These are phyloP conservation scores for Ormyrus pomaceus DNA, from an alignment of 2,888 invertebrate genomes.

Conservation along the genomic window DNA sequence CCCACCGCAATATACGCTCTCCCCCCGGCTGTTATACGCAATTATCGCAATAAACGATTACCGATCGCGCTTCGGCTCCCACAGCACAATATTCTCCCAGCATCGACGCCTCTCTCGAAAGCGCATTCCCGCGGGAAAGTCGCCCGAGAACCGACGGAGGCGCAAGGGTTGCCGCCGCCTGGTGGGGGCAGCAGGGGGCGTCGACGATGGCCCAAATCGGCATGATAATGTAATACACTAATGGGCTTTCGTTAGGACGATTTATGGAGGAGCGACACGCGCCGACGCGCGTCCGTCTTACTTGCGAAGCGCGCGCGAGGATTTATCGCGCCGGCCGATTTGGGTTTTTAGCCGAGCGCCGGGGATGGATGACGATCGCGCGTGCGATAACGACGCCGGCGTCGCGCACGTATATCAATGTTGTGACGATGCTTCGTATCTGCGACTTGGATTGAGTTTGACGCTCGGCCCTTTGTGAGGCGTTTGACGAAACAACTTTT, in stretches of 20 bases:
- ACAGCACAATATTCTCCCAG: too few species aligned
- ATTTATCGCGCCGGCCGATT: background rate
- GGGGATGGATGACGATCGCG: background rate
- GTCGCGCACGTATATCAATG: too few species aligned
- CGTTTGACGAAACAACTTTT: too few species aligned
- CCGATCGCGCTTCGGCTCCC: too few species aligned
- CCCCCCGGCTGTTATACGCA: too few species aligned
- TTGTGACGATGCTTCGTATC: too few species aligned
- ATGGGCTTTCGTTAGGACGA: constrained; percentile 40
- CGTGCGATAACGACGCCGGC: background rate
- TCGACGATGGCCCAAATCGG: background rate
- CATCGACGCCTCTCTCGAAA: too few species aligned
- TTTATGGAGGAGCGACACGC: constrained; percentile 34
- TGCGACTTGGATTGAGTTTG: too few species aligned
- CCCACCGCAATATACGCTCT: too few species aligned
- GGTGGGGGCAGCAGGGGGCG: background rate
- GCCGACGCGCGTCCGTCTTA: background rate
- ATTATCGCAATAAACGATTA: too few species aligned
- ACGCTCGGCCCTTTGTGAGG: too few species aligned
- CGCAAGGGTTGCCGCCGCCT: constrained; percentile 24
- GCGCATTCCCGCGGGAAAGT: too few species aligned
- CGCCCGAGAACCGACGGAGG: background rate
- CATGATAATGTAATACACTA: constrained; percentile 40
- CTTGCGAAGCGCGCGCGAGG: background rate
- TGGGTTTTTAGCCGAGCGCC: background rate